Evolutionary conservation across 2,888 invertebrate genomes (phyloP), one percentile per base, ranked within the genome.

Genomic region (Hermodice carunculata): DNA sequence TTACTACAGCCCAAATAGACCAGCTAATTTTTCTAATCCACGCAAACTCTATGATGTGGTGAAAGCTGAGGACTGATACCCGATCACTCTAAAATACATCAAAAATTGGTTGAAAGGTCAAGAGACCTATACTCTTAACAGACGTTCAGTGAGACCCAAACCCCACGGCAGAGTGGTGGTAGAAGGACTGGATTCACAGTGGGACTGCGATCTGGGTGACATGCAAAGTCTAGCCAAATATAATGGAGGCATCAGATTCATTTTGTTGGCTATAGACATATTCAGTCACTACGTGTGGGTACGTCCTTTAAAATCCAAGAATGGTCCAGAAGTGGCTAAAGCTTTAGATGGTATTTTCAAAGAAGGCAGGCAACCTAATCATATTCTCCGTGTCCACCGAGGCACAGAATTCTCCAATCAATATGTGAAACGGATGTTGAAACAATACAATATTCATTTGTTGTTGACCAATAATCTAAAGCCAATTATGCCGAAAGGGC

Each of bases 271-370:
- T 11, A 43, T 56, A 2, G 56, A 56, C 28, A 43, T 56, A 24
- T 56, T 56, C 28, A 42, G 42, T 24, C 6, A 43, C 2, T 60
- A 52, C 28, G 34, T 40, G 5, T 60, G 51, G 51, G 42, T 46
- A 4, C 19, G 29, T 2, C 60, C 60, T 28, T 22, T 60, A 29
- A 60, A 52, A 31, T 51, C 60, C 6, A 37, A 46, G 29, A 8
- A 11, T 11, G 19, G 40, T 1, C 17, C 32, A 14, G 60, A 60
- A 26, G 34, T 60, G 22, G 40, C 40, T 17, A 26, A 32, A 3
- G 60, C 40, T 1, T 34, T 60, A 40, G n/a, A 52, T 19, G 11
- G 17, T 2, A 26, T 56, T 24, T 56, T 56, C 26, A 28, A 40
- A 24, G 43, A 56, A 24, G 56, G 56, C 6, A 40, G 56, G 24